Evolutionary conservation across 2,888 invertebrate genomes (phyloP), one percentile per base, ranked within the genome.

Genomic region (Caenorhabditis sp.): DNA sequence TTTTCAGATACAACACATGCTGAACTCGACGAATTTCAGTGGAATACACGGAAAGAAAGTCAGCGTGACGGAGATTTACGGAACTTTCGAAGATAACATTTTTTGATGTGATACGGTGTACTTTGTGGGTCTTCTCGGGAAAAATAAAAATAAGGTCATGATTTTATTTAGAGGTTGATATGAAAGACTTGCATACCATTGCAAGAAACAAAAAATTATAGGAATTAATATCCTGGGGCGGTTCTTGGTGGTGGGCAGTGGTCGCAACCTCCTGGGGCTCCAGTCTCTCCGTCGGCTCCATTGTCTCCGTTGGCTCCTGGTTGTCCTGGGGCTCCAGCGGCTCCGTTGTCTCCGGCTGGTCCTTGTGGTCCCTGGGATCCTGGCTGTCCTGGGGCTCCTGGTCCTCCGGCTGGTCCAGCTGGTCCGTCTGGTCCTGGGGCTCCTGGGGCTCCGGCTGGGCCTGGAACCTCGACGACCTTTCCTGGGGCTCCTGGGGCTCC

Each of bases 231-330:
- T 82, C 88, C 88, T 72, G 88, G 87, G 37, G 87, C 86, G 56
- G 88, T 88, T 60, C 88, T 78, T 74, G 86, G 87, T 72, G 87
- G 87, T 71, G 87, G 86, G 85, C 87, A 88, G 84, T 88, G 87
- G 71, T 87, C 85, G 87, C 87, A 87, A 64, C 85, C 83, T 81
- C 88, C 89, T 70, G 82, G 85, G 67, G 74, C 76, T 72, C 89
- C 89, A 37, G 86, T 82, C 55, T 83, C 77, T 83, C 89, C 89
- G 56, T 86, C 85, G 56, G 85, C 72, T 82, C 82, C 82, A 28
- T 82, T 78, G 82, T 79, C 69, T 77, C 81, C 81, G 67, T 76
- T 69, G 62, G 71, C 72, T 82, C 82, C 82, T 82, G 82, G 82
- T 58, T 82, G 80, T 81, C 88, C 88, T 67, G 83, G 86, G 55